Evolutionary conservation across 2,888 invertebrate species (phyloP), one percentile per base, ranked within the genome.

Genomic region (Volucella bombylans): DNA sequence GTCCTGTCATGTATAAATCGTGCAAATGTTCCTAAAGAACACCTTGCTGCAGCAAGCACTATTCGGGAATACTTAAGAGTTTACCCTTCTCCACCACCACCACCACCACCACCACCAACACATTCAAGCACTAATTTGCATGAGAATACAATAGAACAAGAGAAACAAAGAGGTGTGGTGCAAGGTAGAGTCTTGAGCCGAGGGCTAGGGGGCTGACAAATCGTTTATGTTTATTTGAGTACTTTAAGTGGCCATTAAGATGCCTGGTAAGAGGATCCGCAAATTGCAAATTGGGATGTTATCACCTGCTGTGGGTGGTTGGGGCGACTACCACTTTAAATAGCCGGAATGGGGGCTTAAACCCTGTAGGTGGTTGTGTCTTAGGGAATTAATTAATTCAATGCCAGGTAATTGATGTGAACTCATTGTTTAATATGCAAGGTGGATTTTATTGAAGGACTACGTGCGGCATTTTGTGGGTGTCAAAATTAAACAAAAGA

Each of bases 211-310:
- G 69, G 47, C 71, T 80, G 83, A 83, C 74, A 71, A 80, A 83
- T 69, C 83, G 74, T 80, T 83, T 83, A 76, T 83, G 83, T 80
- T 85, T 85, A 85, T 85, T 85, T 85, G 74, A 85, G 76, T 67
- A 50, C 31, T 71, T 72, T 80, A 79, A 85, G 80, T 85, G 83
- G 71, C 83, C 71, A 85, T 85, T 80, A 85, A 76, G 74, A 54
- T 67, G 61, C 54, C 67, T 74, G 79, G 64, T 31, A 45, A 52
- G 49, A 65, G 31, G 50, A 71, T 80, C 61, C 71, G 38, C 67
- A 76, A 85, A 85, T 76, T 55, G 38, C 67, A 76, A 85, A 85
- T 76, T 55, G 69, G 71, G 80, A 80, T 80, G 67, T 85, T 80
- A 76, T 61, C 83, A 80, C 80, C 80, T 78, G 71, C 62, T 71